A percentile compares a stretch with the other conserved stretches of the same genome.
Evolutionary conservation across 2,797 vertebrate species (phyloP).

Genomic region (Fistularia commersonii): DNA sequence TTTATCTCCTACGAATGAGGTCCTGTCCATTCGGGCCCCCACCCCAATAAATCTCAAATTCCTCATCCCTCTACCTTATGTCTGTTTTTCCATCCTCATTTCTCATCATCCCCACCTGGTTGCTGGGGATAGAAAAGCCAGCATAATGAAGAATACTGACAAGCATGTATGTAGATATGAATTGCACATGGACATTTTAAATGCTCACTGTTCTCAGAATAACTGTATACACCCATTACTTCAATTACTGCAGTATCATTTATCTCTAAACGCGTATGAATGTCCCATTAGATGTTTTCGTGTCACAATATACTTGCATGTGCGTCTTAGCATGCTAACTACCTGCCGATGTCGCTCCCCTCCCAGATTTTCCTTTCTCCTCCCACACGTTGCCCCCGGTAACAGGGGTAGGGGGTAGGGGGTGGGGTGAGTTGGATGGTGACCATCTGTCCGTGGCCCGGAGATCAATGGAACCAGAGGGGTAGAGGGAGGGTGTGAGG

Average conservation of each 20-base stretch:
- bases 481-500: slow-evolving; percentile 16
- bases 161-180: background rate
- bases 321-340: slow-evolving; percentile 16
- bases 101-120: slow-evolving; percentile 30
- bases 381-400: slow-evolving; percentile 55
- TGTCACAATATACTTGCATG: background rate
- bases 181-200: background rate
- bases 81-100: slow-evolving; percentile 2
- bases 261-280: background rate
- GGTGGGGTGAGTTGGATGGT: slow-evolving; percentile 27
- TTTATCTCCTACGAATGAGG: slow-evolving; percentile 6
- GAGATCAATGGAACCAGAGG: slow-evolving; percentile 67
- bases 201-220: no score
- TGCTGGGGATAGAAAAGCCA: slow-evolving; percentile 22
- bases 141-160: slow-evolving; percentile 23
- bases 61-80: background rate
- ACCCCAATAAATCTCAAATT: slow-evolving; percentile 12
- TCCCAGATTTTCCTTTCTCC: slow-evolving; percentile 39
- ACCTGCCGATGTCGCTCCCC: slow-evolving; percentile 52
- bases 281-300: background rate
- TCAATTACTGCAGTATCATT: background rate
- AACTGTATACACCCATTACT: background rate
- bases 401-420: slow-evolving; percentile 33
- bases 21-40: slow-evolving; percentile 1
- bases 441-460: slow-evolving; percentile 74